These are phyloP conservation scores for Harpagoxenus sublaevis DNA, from an alignment of 2,888 invertebrate species.

Conservation along the genomic window DNA sequence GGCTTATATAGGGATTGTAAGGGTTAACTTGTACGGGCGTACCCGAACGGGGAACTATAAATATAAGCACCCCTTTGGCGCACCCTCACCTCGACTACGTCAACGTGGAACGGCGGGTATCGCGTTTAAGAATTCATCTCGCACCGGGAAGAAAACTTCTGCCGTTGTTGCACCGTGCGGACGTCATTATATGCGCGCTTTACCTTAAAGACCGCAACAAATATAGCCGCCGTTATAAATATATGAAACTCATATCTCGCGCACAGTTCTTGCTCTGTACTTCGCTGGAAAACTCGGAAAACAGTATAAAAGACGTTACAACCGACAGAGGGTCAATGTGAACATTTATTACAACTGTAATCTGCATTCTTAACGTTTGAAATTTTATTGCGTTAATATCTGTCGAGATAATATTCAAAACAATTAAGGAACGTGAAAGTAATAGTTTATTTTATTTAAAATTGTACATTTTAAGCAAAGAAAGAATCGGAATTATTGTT, in stretches of 20 bases:
- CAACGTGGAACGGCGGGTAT: slow-evolving; percentile 19
- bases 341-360: background rate
- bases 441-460: background rate
- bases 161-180: slow-evolving; percentile 32
- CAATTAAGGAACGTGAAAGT: background rate
- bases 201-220: slow-evolving; percentile 55
- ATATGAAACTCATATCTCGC: slow-evolving; percentile 52
- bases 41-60: slow-evolving; percentile 40
- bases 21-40: slow-evolving; percentile 26
- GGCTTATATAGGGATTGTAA: slow-evolving; percentile 1
- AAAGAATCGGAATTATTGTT: slow-evolving; percentile 6
- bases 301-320: slow-evolving; percentile 24
- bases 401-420: background rate
- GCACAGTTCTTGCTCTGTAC: slow-evolving; percentile 13
- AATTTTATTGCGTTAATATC: background rate
- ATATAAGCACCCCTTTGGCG: slow-evolving; percentile 50
- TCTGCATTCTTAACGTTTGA: background rate
- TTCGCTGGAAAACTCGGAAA: slow-evolving; percentile 23
- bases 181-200: slow-evolving; percentile 49
- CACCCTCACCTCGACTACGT: slow-evolving; percentile 31
- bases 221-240: slow-evolving; percentile 54
- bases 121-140: slow-evolving; percentile 54
- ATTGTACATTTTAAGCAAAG: background rate
- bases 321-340: background rate
- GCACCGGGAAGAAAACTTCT: slow-evolving; percentile 45